Evolutionary conservation across 2,888 invertebrate genomes (phyloP), one percentile per base, ranked within the genome.

Genomic region (Drosophila limbata): DNA sequence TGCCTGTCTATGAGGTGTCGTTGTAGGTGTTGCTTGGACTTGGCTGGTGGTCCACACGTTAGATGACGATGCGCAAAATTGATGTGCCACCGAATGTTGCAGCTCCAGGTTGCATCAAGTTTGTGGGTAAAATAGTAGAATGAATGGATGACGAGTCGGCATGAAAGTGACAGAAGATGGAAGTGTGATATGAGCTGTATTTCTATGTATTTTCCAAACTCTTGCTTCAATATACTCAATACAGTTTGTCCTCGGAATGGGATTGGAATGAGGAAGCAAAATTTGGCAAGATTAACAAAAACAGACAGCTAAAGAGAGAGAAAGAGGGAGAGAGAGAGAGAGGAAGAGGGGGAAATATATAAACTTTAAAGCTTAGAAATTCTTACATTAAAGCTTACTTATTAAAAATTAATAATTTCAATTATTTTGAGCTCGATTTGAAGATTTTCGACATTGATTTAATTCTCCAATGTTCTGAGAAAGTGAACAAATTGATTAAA

Each of bases 21-120:
- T 84, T 81, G 84, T 84, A 82, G 89, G 78, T 89, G 83, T 85
- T 73, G 81, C 71, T 25, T 65, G 50, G 51, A 70, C 88, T 84
- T 81, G 77, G 78, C 78, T 88, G 87, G 85, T 85, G 85, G 85
- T 85, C 85, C 80, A 70, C 77, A 73, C 81, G 81, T 88, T 85
- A 86, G 86, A 82, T 87, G 88, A 83, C 85, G 82, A 77, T 79
- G 89, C 81, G 87, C 84, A 81, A 87, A 88, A 85, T 85, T 85
- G 84, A 85, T 86, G 84, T 79, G 81, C 81, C 84, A 85, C 78
- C 72, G 86, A 80, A 78, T 70, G 73, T 70, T 69, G 65, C 71
- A 75, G 40, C 51, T 57, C 39, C 51, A 62, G 19, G 71, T 28
- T 52, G 59, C 62, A 25, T 25, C 25, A 25, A 25, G 25, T 25